These are phyloP conservation scores for Anguilla japonica DNA, from an alignment of 2,113 vertebrate genomes.

Conservation along the genomic window DNA sequence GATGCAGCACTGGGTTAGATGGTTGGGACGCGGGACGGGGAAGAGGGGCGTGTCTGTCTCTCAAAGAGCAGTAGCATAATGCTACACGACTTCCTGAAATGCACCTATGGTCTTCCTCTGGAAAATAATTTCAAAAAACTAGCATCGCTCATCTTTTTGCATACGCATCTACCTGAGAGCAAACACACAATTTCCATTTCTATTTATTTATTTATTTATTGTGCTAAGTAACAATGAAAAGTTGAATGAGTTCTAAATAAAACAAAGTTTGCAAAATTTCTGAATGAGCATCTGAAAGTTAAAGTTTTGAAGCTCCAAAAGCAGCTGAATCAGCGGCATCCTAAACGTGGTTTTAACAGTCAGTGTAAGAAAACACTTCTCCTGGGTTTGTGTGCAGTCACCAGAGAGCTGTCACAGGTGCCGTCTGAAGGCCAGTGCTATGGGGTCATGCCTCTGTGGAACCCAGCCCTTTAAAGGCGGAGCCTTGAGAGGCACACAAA, in stretches of 20 bases:
- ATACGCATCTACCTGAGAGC: neutral
- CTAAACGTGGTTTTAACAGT: neutral
- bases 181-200: neutral
- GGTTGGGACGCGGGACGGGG: neutral
- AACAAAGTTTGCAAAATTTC: too few relatives aligned
- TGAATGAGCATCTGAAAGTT: neutral
- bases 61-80: neutral
- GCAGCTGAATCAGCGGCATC: neutral
- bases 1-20: neutral
- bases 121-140: neutral
- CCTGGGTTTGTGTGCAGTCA: neutral
- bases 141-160: neutral
- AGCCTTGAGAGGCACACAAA: neutral
- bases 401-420: neutral
- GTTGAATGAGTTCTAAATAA: too few relatives aligned
- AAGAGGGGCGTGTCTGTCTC: conserved; percentile 28
- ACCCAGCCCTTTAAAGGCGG: neutral
- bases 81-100: neutral
- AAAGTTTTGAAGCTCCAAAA: neutral
- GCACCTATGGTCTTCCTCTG: neutral
- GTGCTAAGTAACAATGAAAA: too few relatives aligned
- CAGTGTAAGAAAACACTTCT: neutral
- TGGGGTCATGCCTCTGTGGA: neutral
- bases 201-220: too few relatives aligned
- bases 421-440: neutral